Evolutionary conservation across 2,888 invertebrate genomes (phyloP), one percentile per base, ranked within the genome.

Genomic region (Dione vanillae): DNA sequence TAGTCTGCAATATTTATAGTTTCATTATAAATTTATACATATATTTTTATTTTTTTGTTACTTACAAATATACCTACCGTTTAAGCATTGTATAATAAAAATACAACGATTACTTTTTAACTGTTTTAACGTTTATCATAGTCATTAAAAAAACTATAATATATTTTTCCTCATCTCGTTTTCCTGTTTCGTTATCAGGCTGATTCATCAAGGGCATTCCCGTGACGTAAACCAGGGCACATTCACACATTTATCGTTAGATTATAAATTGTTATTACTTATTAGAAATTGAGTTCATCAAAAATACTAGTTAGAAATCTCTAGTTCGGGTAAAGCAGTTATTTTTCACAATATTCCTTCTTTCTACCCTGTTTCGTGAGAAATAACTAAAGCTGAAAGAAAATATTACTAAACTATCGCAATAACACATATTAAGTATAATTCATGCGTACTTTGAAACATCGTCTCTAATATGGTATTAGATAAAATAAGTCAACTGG

Each of bases 121-220:
- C n/a, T 19, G 11, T 49, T 19, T 19, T 19, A 11, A 49, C 19
- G 19, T 19, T 19, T 11, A 11, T 5, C 5, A 8, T 49, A 19
- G 3, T 47, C 5, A 49, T 49, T 37, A 11, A 62, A 58, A 66
- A 16, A 43, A 62, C 12, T 0, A 43, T 45, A 1, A 52, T 45
- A 51, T 49, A 35, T 61, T 37, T 40, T 51, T 47, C n/a, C n/a
- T 1, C 27, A 65, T 71, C 69, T 71, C 65, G 59, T 74, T 73
- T 74, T 74, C 73, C 72, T 69, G 74, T 75, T 74, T 37, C 52
- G 69, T 59, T 74, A 71, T 67, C 58, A 67, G 52, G 61, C 51
- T 75, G 76, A 77, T 52, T 77, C 77, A 76, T 43, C 56, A 56
- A 27, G 76, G 74, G 65, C 70, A 52, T 69, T 72, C 71, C 76